Conservation (phyloP, 2,797 vertebrate genomes). For the Danio tinwini region DNA sequence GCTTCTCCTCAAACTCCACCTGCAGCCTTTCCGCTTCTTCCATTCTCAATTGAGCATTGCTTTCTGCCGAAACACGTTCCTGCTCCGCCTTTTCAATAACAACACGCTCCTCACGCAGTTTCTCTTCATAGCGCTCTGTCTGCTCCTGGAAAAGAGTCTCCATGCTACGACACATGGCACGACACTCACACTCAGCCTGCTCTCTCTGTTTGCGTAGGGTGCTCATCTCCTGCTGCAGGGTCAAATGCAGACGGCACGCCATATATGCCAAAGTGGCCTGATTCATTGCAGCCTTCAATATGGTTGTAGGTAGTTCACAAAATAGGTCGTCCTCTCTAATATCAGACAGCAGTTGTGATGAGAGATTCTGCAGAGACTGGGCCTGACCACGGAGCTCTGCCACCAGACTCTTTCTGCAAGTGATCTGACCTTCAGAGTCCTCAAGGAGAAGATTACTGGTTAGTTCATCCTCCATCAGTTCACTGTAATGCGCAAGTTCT, state of each 20-base stretch:
- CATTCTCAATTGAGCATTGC: constrained; percentile 73
- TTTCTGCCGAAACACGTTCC: constrained; percentile 76
- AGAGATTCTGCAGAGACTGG: constrained; percentile 78
- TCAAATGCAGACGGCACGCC: constrained; percentile 77
- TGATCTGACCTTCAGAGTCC: constrained; percentile 64
- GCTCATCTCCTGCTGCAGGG: constrained; percentile 78
- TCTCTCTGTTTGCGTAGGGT: constrained; percentile 66
- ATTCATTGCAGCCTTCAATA: constrained; percentile 79
- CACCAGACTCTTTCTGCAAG: constrained; percentile 79
- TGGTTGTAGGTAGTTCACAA: constrained; percentile 51
- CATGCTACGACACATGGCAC: constrained; percentile 71
- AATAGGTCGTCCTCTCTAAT: constrained; percentile 69
- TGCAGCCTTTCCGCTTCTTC: constrained; percentile 82
- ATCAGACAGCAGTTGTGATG: constrained; percentile 73
- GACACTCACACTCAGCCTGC: constrained; percentile 73
- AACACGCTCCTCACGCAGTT: constrained; percentile 78
- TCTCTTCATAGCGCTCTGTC: constrained; percentile 72
- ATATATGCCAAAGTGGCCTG: constrained; percentile 87
- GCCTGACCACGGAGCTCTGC: constrained; percentile 82
- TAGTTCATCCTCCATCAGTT: constrained; percentile 53
- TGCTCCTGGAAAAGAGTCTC: constrained; percentile 75
- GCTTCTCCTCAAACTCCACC: constrained; percentile 83
- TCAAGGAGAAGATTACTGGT: constrained; percentile 48
- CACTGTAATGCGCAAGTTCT: constrained; percentile 69
- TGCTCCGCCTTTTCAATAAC: constrained; percentile 79